phyloP scores from a whole-genome alignment of 2,888 invertebrate species.

The Agonum fuliginosum region DNA sequence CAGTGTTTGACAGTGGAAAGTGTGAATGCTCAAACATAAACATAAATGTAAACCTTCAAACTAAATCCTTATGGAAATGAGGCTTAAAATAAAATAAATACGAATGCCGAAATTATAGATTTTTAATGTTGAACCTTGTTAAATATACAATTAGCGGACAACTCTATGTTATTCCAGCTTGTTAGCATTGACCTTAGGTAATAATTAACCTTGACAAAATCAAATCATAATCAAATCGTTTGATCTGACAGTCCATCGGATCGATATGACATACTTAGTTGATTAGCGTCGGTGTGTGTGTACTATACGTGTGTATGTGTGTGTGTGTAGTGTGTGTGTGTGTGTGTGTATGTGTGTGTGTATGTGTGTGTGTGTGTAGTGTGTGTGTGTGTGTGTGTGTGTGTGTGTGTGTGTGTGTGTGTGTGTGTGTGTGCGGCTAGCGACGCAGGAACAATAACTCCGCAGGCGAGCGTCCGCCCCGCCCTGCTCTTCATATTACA shows the following conservation, averaged over 20 bases:
- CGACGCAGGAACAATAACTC: conserved; percentile 50
- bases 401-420: not conserved
- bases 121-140: too few species aligned
- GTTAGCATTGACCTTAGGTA: too few species aligned
- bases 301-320: not conserved
- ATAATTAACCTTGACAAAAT: too few species aligned
- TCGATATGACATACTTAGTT: conserved; percentile 56
- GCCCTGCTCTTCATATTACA: conserved; percentile 56
- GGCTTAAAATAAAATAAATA: too few species aligned
- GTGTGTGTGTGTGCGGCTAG: not conserved
- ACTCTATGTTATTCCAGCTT: not conserved
- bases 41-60: too few species aligned
- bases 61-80: too few species aligned
- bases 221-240: not conserved
- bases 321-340: too few species aligned
- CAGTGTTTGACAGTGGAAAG: too few species aligned
- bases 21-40: too few species aligned
- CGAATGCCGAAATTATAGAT: too few species aligned
- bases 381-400: not conserved
- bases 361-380: not conserved
- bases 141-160: too few species aligned
- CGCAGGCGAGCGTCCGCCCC: conserved; percentile 5
- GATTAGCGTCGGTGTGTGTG: conserved; percentile 45
- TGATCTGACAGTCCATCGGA: not conserved
- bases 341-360: not conserved